These are phyloP conservation scores for Gymnocypris eckloni DNA, from an alignment of 2,797 vertebrate species.

Conservation along the genomic window DNA sequence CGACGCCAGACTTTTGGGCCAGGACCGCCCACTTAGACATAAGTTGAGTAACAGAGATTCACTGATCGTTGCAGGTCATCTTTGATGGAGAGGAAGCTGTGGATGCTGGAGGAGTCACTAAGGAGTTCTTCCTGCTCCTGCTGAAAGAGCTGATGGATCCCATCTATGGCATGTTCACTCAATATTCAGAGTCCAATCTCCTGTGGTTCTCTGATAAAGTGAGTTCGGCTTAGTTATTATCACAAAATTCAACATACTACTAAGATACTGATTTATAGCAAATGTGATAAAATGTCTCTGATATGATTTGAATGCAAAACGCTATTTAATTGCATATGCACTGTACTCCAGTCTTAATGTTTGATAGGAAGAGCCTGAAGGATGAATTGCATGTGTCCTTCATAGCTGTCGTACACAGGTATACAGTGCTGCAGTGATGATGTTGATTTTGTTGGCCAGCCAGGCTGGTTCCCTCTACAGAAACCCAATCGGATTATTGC, in stretches of 20 bases:
- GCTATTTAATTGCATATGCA: not conserved
- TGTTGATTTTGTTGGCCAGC: too few relatives aligned
- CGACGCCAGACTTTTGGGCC: not conserved
- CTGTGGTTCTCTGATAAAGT: constrained; percentile 98
- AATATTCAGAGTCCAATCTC: constrained; percentile 91
- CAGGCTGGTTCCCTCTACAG: not conserved
- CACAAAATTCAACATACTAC: not conserved
- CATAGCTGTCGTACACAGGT: not conserved
- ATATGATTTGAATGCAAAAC: not conserved
- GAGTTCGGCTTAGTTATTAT: constrained; percentile 62
- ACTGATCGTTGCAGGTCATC: constrained; percentile 83
- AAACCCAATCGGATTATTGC: not conserved
- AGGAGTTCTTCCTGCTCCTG: constrained; percentile 96
- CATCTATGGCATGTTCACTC: constrained; percentile 98
- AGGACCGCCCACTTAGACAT: not conserved
- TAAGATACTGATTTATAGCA: not conserved
- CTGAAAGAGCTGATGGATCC: constrained; percentile 96
- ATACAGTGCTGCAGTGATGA: not conserved
- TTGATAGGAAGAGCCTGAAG: not conserved
- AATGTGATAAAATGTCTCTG: not conserved
- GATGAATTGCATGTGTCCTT: not conserved
- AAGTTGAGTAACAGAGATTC: not conserved
- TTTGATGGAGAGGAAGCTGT: constrained; percentile 97
- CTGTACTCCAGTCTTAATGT: not conserved
- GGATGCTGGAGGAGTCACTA: constrained; percentile 94